Percentiles rank a stretch among this genome's conserved stretches.
These are phyloP conservation scores for Acanthaster planci DNA, from an alignment of 35 echinoderm and acorn worm species.

Conservation along the genomic window DNA sequence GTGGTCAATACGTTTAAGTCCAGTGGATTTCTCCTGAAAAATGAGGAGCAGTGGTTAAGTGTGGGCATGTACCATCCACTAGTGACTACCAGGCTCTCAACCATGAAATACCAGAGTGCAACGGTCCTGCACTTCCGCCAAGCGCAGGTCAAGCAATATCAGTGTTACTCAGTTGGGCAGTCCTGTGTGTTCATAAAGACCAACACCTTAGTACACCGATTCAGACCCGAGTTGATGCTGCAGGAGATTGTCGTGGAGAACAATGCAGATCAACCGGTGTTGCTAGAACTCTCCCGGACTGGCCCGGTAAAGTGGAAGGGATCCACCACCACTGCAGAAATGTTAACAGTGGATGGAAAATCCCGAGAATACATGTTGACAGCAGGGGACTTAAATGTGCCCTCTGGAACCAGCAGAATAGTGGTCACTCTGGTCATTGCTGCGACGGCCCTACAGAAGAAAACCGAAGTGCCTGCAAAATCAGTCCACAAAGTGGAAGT, in stretches of 20 bases:
- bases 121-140: constrained; percentile 80
- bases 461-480: constrained; percentile 63
- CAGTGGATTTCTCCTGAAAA: constrained; percentile 37
- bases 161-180: constrained; percentile 83
- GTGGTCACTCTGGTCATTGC: constrained; percentile 78
- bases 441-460: constrained; percentile 56
- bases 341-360: constrained; percentile 70
- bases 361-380: constrained; percentile 64
- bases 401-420: constrained; percentile 48
- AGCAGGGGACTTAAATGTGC: constrained; percentile 63
- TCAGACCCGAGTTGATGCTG: constrained; percentile 60
- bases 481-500: constrained; percentile 57
- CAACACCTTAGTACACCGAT: constrained; percentile 74
- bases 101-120: constrained; percentile 70
- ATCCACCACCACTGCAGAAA: constrained; percentile 68
- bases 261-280: constrained; percentile 66
- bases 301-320: constrained; percentile 86
- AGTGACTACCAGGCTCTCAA: constrained; percentile 45
- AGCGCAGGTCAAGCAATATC: constrained; percentile 67
- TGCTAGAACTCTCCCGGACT: constrained; percentile 54
- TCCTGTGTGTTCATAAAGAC: constrained; percentile 75
- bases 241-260: constrained; percentile 84
- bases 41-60: constrained; percentile 57
- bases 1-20: constrained; percentile 68
- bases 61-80: constrained; percentile 79